Conservation (phyloP, 1,140 invertebrate genomes). For the Pristionchus pacificus region DNA sequence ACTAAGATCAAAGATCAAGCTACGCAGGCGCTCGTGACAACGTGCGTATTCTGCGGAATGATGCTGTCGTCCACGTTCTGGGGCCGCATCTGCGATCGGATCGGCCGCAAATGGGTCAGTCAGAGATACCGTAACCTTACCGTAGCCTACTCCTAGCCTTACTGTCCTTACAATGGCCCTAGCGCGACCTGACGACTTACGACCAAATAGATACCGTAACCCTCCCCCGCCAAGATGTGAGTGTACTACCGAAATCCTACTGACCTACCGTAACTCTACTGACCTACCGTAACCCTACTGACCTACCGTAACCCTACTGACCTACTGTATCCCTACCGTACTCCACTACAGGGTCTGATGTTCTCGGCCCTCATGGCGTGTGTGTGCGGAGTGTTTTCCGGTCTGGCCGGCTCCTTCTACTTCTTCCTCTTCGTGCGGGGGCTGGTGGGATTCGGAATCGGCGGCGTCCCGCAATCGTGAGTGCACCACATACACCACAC, state of each 20-base stretch:
- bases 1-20: too few relatives aligned
- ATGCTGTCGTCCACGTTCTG: conserved; percentile 92
- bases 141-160: conserved; percentile 11
- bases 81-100: conserved; percentile 88
- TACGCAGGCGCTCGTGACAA: conserved; percentile 73
- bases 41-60: conserved; percentile 88
- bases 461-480: conserved; percentile 92
- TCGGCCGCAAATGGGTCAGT: conserved; percentile 77
- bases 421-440: conserved; percentile 84
- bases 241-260: too few relatives aligned
- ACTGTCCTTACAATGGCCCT: conserved; percentile 9
- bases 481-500: too few relatives aligned
- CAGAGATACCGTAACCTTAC: conserved; percentile 44
- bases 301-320: too few relatives aligned
- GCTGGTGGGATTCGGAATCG: conserved; percentile 89
- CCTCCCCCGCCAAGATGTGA: too few relatives aligned
- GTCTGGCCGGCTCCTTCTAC: conserved; percentile 81
- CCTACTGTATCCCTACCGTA: background rate
- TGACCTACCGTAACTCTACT: too few relatives aligned
- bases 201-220: too few relatives aligned
- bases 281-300: too few relatives aligned
- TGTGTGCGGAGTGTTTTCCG: conserved; percentile 83
- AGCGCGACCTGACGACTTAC: conserved; percentile 1
- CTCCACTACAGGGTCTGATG: conserved; percentile 70
- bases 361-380: conserved; percentile 81